Conservation (phyloP, 1,140 invertebrate genomes). For the Drosophila leontia region DNA sequence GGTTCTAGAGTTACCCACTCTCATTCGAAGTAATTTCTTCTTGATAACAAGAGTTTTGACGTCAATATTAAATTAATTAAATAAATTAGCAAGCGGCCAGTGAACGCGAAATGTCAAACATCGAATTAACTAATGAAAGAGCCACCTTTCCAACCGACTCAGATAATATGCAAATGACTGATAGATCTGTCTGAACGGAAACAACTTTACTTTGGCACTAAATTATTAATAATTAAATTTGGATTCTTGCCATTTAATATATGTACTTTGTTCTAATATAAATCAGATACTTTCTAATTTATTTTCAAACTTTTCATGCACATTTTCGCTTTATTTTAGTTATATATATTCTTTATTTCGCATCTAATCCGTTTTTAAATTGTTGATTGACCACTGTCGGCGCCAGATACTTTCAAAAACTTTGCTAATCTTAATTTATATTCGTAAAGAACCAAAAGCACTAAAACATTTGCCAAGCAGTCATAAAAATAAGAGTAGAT, state of each 20-base stretch:
- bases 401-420: background rate
- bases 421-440: background rate
- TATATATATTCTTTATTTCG: background rate
- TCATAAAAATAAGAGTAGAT: background rate
- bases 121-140: constrained; percentile 62
- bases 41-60: constrained; percentile 52
- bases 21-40: constrained; percentile 12
- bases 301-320: constrained; percentile 9
- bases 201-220: constrained; percentile 20
- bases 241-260: background rate
- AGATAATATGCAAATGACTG: constrained; percentile 45
- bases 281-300: constrained; percentile 34
- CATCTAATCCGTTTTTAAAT: background rate
- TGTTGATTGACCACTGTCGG: background rate
- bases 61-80: constrained; percentile 59
- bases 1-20: background rate
- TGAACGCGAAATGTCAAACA: constrained; percentile 61
- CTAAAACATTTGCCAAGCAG: constrained; percentile 1
- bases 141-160: constrained; percentile 4
- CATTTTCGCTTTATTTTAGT: constrained; percentile 1
- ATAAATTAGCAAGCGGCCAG: constrained; percentile 39
- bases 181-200: constrained; percentile 8
- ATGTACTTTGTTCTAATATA: background rate
- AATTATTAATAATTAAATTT: constrained; percentile 29
- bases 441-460: background rate